These are phyloP conservation scores for Tanaodytes sp. DNA, from an alignment of 2,888 invertebrate species.

Conservation along the genomic window DNA sequence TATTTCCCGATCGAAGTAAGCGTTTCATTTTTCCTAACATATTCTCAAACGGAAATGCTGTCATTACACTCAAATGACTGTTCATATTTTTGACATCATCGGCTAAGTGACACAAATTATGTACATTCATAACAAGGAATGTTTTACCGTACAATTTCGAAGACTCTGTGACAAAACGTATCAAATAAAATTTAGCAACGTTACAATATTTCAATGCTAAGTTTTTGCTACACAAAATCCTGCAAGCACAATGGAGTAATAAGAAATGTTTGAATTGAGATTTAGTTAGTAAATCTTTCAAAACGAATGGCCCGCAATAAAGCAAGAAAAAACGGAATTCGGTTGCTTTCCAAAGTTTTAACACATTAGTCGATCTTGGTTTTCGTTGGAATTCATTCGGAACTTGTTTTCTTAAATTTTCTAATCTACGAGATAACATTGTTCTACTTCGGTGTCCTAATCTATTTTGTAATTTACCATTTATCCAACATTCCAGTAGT, in stretches of 20 bases:
- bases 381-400: conserved; percentile 6
- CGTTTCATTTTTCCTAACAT: conserved; percentile 6
- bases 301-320: conserved; percentile 7
- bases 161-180: conserved; percentile 14
- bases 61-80: conserved; percentile 11
- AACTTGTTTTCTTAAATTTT: conserved; percentile 3
- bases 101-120: conserved; percentile 21
- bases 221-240: not conserved
- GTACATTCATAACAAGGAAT: conserved; percentile 17
- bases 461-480: not conserved
- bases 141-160: conserved; percentile 15
- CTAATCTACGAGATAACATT: not conserved
- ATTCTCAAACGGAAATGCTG: conserved; percentile 17
- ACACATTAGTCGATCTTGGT: conserved; percentile 2
- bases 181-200: conserved; percentile 13
- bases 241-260: not conserved
- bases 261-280: not conserved
- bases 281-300: conserved; percentile 8
- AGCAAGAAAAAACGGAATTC: conserved; percentile 11
- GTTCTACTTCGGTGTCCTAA: not conserved
- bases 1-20: conserved; percentile 22
- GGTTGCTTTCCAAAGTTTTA: conserved; percentile 10
- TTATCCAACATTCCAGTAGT: not conserved
- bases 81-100: conserved; percentile 29
- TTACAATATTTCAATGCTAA: conserved; percentile 1